These are phyloP conservation scores for Calycopis cecrops DNA, from an alignment of 1,140 invertebrate genomes.

Conservation along the genomic window DNA sequence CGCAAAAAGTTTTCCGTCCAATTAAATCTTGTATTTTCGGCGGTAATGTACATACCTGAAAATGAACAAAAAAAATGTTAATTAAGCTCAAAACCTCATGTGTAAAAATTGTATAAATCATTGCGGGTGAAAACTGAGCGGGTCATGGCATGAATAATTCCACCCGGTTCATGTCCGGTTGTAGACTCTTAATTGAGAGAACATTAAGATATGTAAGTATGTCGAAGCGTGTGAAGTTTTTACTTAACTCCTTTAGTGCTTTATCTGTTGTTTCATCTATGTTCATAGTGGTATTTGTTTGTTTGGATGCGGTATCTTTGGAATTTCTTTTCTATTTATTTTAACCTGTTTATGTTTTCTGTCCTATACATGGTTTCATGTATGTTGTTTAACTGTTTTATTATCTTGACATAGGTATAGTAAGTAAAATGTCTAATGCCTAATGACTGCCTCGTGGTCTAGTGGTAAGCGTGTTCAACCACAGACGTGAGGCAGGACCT, in stretches of 20 bases:
- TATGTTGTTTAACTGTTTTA: too few species aligned
- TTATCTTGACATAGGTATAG: too few species aligned
- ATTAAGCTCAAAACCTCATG: constrained; percentile 37
- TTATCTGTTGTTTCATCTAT: constrained; percentile 5
- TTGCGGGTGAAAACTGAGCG: constrained; percentile 43
- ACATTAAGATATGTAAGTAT: constrained; percentile 44
- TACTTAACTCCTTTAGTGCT: constrained; percentile 1
- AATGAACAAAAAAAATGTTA: constrained; percentile 31
- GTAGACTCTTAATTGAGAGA: constrained; percentile 62
- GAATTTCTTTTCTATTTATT: too few species aligned
- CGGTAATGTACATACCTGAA: constrained; percentile 30
- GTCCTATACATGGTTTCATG: too few species aligned
- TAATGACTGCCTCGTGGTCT: too few species aligned
- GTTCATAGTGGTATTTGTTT: background rate
- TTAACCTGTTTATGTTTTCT: too few species aligned
- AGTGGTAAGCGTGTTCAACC: too few species aligned
- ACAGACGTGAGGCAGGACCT: too few species aligned
- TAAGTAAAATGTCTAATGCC: too few species aligned
- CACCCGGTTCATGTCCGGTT: constrained; percentile 43
- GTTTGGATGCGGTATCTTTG: too few species aligned
- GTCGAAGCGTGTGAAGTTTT: constrained; percentile 46
- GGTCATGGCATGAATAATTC: constrained; percentile 57
- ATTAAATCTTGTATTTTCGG: constrained; percentile 7
- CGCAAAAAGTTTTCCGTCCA: constrained; percentile 11
- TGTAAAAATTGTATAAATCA: constrained; percentile 49